Evolutionary conservation across 2,888 invertebrate genomes (phyloP), one percentile per base, ranked within the genome.

Genomic region (Dioctria rufipes): DNA sequence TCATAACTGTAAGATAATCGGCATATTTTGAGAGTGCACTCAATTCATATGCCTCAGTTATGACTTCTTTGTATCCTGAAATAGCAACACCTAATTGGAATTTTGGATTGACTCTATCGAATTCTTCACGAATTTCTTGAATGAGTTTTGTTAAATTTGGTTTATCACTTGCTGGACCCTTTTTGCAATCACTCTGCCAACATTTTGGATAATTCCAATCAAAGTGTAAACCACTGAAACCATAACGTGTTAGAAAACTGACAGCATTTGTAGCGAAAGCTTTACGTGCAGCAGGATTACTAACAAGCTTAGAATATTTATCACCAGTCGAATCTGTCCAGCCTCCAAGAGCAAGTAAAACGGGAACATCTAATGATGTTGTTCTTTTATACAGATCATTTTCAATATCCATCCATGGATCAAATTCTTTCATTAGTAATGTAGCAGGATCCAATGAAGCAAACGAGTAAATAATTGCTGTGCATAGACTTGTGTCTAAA

Each of bases 131-230:
- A 66, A 88, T 85, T 88, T 94, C 95, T 88, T 93, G 91, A 13
- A 96, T 89, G 25, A 97, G 90, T 87, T 93, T 94, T 0, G 94
- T 93, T 83, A 94, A 95, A 86, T 96, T 95, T 0, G 93, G 91
- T 85, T 92, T 94, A 86, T 97, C 97, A 37, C 93, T 92, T 0
- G 91, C 91, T 0, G 95, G 94, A 0, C 96, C 96, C 85, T 93
- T 94, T 63, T 93, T 92, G 87, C 96, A 97, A 86, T 96, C 94
- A 84, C 96, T 96, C 87, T 97, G 96, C 96, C 96, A 96, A 85
- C 96, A 97, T 82, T 94, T 94, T 0, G 98, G 98, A 87, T 98
- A 98, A 86, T 97, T 96, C 98, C 98, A 98, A 85, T 98, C 98
- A 40, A 98, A 87, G 85, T 97, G 97, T 0, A 98, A 89, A 4